phyloP scores from a whole-genome alignment of 2,797 vertebrate species.

The Cuniculus paca region DNA sequence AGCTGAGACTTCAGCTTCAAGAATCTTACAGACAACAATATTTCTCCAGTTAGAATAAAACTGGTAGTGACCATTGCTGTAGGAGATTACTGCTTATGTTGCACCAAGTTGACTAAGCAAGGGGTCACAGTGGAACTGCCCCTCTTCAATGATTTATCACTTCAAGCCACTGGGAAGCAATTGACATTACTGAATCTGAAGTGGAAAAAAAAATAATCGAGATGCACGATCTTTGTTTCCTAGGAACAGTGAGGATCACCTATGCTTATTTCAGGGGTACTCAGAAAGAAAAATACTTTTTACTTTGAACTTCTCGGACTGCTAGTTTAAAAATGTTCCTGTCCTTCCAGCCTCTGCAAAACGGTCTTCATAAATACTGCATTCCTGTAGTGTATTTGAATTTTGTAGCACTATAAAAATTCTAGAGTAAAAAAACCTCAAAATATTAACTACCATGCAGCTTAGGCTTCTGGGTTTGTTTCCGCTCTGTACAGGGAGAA shows the following conservation, averaged over 20 bases:
- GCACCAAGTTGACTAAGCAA: background rate
- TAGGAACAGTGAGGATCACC: background rate
- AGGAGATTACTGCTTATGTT: background rate
- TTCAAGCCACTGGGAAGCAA: background rate
- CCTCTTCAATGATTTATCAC: background rate
- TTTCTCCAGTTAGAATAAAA: background rate
- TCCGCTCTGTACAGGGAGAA: background rate
- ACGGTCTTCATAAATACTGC: background rate
- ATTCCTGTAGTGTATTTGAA: slow-evolving; percentile 35
- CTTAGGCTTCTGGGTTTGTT: background rate
- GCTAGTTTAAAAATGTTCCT: background rate
- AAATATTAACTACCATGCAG: background rate
- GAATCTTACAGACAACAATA: background rate
- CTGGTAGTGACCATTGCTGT: background rate
- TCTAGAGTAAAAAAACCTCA: background rate
- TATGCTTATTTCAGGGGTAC: background rate
- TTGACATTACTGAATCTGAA: slow-evolving; percentile 30
- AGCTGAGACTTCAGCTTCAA: background rate
- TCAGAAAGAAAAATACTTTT: slow-evolving; percentile 5
- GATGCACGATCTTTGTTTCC: background rate
- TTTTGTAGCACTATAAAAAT: slow-evolving; percentile 3
- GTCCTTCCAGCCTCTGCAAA: background rate
- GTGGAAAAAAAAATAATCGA: background rate
- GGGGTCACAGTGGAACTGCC: background rate
- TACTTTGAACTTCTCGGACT: background rate